These are phyloP conservation scores for Cyaniris semiargus DNA, from an alignment of 2,888 invertebrate genomes.

Conservation along the genomic window DNA sequence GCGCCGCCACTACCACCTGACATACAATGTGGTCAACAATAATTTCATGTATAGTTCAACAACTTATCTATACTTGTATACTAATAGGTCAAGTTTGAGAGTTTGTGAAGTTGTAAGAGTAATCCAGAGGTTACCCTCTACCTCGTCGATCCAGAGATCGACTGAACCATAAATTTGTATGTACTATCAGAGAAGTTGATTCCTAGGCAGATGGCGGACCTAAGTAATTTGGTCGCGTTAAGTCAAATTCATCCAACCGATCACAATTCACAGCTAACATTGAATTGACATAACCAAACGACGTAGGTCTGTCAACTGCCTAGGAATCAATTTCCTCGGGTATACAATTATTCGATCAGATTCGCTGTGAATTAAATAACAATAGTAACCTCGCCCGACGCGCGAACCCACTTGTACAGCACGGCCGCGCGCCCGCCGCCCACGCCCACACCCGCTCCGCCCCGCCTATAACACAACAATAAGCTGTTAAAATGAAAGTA, in stretches of 20 bases:
- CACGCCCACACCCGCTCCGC: slow-evolving; percentile 33
- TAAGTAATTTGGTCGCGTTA: too few relatives aligned
- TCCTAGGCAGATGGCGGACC: too few relatives aligned
- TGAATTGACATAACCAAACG: too few relatives aligned
- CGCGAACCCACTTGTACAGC: slow-evolving; percentile 93
- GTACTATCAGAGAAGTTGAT: too few relatives aligned
- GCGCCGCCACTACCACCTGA: slow-evolving; percentile 85
- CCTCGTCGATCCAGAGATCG: too few relatives aligned
- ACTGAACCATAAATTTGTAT: not conserved
- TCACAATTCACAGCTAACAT: too few relatives aligned
- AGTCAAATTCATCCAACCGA: too few relatives aligned
- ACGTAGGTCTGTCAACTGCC: too few relatives aligned
- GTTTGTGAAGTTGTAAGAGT: too few relatives aligned
- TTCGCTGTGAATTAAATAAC: not conserved
- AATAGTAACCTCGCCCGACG: slow-evolving; percentile 85
- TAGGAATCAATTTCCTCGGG: too few relatives aligned
- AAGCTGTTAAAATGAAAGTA: not conserved
- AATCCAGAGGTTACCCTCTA: too few relatives aligned
- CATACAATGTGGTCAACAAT: not conserved
- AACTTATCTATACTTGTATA: not conserved
- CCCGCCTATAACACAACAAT: not conserved
- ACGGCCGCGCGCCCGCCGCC: slow-evolving; percentile 84
- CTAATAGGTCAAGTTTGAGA: too few relatives aligned
- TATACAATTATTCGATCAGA: not conserved
- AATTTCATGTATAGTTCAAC: not conserved